These are phyloP conservation scores for Achroia grisella DNA, from an alignment of 1,140 invertebrate species.

Conservation along the genomic window DNA sequence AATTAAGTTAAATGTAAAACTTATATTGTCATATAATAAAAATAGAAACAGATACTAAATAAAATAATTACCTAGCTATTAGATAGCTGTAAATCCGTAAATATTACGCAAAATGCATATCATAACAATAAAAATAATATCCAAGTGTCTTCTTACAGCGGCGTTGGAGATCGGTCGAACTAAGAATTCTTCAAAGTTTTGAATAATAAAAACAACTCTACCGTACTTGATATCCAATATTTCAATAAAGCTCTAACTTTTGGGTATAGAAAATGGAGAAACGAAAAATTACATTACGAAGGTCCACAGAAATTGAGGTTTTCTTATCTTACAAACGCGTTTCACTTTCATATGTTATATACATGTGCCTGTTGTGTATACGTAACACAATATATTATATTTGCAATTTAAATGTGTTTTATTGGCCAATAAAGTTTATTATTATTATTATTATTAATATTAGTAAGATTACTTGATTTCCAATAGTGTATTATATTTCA, in stretches of 20 bases:
- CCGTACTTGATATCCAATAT: conserved; percentile 64
- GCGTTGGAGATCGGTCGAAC: conserved; percentile 18
- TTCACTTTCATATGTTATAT: conserved; percentile 20
- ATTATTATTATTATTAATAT: no score
- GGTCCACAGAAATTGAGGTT: conserved; percentile 55
- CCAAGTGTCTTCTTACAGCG: conserved; percentile 19
- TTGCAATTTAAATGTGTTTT: no score
- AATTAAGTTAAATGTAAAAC: no score
- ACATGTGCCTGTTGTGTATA: no score
- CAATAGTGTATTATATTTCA: no score
- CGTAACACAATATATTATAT: no score
- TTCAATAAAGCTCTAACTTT: conserved; percentile 61
- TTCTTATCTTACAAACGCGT: conserved; percentile 32
- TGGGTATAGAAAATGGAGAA: conserved; percentile 54
- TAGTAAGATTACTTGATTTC: no score
- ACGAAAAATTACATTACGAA: conserved; percentile 67
- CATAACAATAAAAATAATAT: conserved; percentile 36
- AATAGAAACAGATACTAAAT: no score
- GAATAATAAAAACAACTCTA: conserved; percentile 57
- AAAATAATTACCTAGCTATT: no score
- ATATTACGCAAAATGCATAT: conserved; percentile 23
- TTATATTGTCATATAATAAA: no score
- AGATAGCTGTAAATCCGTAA: no score
- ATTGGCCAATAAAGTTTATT: no score
- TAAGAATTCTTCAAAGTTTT: conserved; percentile 39